phyloP scores from a whole-genome alignment of 37 sponge, comb jelly and placozoan genomes.

The Theonella swinhoei region DNA sequence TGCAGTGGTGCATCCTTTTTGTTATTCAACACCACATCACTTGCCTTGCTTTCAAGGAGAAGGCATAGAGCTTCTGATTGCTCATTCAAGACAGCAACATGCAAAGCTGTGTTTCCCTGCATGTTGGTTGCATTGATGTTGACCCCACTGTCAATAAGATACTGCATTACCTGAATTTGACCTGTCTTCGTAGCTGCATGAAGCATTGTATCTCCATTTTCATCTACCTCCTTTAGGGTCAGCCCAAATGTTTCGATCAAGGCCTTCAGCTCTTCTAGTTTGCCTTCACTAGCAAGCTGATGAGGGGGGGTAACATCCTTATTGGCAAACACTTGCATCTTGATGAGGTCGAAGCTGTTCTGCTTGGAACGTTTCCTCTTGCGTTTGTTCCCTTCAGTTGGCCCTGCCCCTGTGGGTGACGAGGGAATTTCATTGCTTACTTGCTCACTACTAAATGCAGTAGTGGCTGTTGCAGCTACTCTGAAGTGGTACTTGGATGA shows the following conservation, averaged over 20 bases:
- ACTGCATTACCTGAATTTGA: slow-evolving; percentile 58
- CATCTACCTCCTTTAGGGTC: slow-evolving; percentile 32
- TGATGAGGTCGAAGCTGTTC: not conserved
- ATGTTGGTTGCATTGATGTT: slow-evolving; percentile 58
- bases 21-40: slow-evolving; percentile 55
- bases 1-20: slow-evolving; percentile 66
- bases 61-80: slow-evolving; percentile 38
- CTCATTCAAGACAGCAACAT: slow-evolving; percentile 54
- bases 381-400: too few relatives aligned
- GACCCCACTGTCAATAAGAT: slow-evolving; percentile 68
- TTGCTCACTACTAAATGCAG: not conserved
- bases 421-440: not conserved
- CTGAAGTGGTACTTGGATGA: too few relatives aligned
- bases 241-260: slow-evolving; percentile 9
- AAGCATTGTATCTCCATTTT: slow-evolving; percentile 53
- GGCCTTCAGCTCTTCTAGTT: slow-evolving; percentile 26
- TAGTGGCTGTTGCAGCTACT: too few relatives aligned
- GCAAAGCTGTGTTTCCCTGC: slow-evolving; percentile 85
- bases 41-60: slow-evolving; percentile 56
- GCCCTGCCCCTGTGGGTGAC: too few relatives aligned
- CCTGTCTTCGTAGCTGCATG: slow-evolving; percentile 62
- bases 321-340: not conserved
- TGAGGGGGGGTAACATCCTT: not conserved
- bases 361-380: not conserved
- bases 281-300: slow-evolving; percentile 50